Evolutionary conservation across 2,888 invertebrate genomes (phyloP), one percentile per base, ranked within the genome.

Genomic region (Andrena bicolor): DNA sequence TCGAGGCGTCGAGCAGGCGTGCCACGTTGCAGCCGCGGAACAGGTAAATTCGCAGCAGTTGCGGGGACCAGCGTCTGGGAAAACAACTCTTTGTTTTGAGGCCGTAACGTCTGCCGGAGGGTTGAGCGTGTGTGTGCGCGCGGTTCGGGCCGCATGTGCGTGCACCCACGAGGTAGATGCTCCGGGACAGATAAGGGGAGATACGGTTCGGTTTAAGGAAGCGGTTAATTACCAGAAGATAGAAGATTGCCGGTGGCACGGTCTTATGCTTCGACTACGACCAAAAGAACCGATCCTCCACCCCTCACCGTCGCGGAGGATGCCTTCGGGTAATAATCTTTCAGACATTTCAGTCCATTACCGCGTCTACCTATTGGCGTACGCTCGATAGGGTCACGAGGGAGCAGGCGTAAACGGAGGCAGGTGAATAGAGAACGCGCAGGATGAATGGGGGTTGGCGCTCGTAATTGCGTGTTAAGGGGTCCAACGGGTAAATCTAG

Each of bases 211-310:
- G 90, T 89, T 92, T 90, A 90, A 92, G 92, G 92, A 92, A 92
- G 91, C 91, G 91, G 90, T 92, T 92, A 92, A 92, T 92, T 92
- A 92, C 90, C 90, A 86, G 88, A 86, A 91, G 91, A 91, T 90
- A 89, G 88, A 86, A 90, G 88, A 90, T 89, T 85, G 84, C 87
- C 83, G 78, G 85, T 82, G 83, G 86, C 85, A 85, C 85, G 88
- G 85, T 85, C 85, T 87, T 84, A 76, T 86, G 81, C 76, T 71
- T 83, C 79, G 83, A 73, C 82, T 82, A 80, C 73, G 82, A 79
- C 86, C 80, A 71, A 88, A 88, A 86, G 83, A 88, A 86, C 82
- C 85, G 80, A 85, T 79, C 75, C 76, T 69, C 56, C 75, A 70
- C 8, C 66, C 63, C 76, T 80, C 53, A 69, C 68, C 68, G 68